phyloP scores from a whole-genome alignment of 2,888 invertebrate species.

The Branchinecta sandiegonensis region DNA sequence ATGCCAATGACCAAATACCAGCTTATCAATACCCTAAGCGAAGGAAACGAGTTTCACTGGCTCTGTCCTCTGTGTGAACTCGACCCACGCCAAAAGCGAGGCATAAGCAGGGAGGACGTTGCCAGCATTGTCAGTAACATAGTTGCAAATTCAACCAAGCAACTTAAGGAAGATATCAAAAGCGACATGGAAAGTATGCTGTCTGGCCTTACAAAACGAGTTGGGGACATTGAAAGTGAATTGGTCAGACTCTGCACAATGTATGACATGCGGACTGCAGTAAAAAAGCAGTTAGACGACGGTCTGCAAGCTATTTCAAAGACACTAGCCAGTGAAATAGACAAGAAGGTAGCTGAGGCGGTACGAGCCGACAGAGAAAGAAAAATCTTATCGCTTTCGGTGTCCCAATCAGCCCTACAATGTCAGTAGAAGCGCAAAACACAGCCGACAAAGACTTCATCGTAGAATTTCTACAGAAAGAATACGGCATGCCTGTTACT shows the following conservation, averaged over 20 bases:
- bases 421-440: constrained; percentile 10
- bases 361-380: not conserved
- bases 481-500: not conserved
- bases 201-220: not conserved
- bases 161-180: not conserved
- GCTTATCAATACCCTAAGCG: not conserved
- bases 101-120: constrained; percentile 7
- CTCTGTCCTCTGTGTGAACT: constrained; percentile 6
- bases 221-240: constrained; percentile 15
- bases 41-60: constrained; percentile 15
- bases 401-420: not conserved
- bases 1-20: too few species aligned
- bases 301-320: constrained; percentile 9
- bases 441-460: not conserved
- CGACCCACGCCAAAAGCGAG: constrained; percentile 13
- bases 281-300: not conserved
- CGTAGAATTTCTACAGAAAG: constrained; percentile 4
- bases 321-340: constrained; percentile 15
- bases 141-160: constrained; percentile 10
- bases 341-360: constrained; percentile 14
- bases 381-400: not conserved
- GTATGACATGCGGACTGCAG: not conserved
- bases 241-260: not conserved
- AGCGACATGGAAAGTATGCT: not conserved
- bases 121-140: constrained; percentile 12